Evolutionary conservation across 2,888 invertebrate genomes (phyloP).

Genomic region (Drosophila tanythrix): DNA sequence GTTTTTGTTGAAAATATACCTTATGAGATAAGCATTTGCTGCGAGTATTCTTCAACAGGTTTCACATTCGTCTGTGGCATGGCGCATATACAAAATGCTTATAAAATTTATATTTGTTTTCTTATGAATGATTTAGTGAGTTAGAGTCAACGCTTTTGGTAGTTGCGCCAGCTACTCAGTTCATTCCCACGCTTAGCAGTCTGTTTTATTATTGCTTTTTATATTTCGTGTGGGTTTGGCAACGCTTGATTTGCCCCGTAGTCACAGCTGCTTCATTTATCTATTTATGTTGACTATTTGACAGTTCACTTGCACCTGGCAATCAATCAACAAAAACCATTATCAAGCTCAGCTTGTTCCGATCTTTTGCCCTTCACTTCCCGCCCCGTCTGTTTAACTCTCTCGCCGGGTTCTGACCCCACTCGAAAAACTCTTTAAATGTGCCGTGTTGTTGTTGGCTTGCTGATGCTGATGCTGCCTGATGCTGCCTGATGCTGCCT

Average conservation of each 20-base stretch:
- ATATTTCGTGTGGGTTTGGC: slow-evolving; percentile 8
- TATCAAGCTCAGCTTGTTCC: slow-evolving; percentile 41
- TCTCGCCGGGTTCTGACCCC: slow-evolving; percentile 24
- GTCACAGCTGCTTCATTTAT: slow-evolving; percentile 33
- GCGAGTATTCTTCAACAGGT: background rate
- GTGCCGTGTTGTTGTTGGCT: slow-evolving; percentile 5
- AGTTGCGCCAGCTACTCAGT: background rate
- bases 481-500: background rate
- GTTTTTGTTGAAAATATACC: background rate
- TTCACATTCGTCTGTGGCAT: background rate
- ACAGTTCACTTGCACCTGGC: slow-evolving; percentile 59
- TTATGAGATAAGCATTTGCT: background rate
- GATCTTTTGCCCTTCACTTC: slow-evolving; percentile 15
- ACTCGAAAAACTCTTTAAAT: slow-evolving; percentile 29
- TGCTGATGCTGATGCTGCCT: slow-evolving; percentile 8
- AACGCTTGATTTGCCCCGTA: slow-evolving; percentile 20
- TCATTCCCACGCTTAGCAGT: slow-evolving; percentile 27
- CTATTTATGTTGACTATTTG: slow-evolving; percentile 41
- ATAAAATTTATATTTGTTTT: slow-evolving; percentile 6
- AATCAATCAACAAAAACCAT: slow-evolving; percentile 55
- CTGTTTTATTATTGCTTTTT: background rate
- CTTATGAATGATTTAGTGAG: slow-evolving; percentile 10
- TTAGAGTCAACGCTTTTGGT: slow-evolving; percentile 3
- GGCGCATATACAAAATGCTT: background rate
- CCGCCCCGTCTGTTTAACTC: background rate